Base-by-base conservation (phyloP, 2,888 invertebrate species). In the Ceriagrion tenellum region DNA sequence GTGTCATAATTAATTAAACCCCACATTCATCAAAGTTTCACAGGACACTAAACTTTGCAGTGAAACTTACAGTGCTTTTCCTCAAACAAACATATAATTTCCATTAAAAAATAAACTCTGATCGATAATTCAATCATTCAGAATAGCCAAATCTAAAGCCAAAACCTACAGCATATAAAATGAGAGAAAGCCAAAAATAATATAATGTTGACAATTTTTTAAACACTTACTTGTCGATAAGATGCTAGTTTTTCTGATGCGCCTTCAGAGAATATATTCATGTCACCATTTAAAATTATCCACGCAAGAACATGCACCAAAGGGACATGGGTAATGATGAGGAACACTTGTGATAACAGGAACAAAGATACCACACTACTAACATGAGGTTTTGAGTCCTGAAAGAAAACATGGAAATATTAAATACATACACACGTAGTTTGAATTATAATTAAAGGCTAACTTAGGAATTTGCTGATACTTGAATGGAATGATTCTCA, bases 331-430 rank as follows among this genome's bases (percentile, higher is more conserved):
- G 98, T 98, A 96, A 99, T 98, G 96, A 99, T 99, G 95, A 99
- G 97, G 97, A 99, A 99, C 91, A 99, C 99, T 98, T 99, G 98
- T 0, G 99, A 99, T 95, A 99, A 97, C 95, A 99, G 97, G 97
- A 99, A 99, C 95, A 99, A 97, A 0, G 99, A 98, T 10, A 99
- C 99, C 20, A 99, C 99, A 95, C 98, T 98, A 95, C 99, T 99
- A 0, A 99, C 98, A 95, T 98, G 98, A 8, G 98, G 98, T 97
- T 98, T 98, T 16, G 96, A 97, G 95, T 96, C 97, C 96, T 97
- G 91, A 26, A 91, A 63, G 12, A 47, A 47, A 40, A 88, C 13
- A 10, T 10, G 47, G 47, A 59, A 59, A 10, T 59, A 59, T 20
- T 20, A 59, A 59, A 59, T 20, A 59, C 59, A 47, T 59, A 59